Evolutionary conservation across 2,888 invertebrate species (phyloP).

Genomic region (Eupithecia dodoneata): DNA sequence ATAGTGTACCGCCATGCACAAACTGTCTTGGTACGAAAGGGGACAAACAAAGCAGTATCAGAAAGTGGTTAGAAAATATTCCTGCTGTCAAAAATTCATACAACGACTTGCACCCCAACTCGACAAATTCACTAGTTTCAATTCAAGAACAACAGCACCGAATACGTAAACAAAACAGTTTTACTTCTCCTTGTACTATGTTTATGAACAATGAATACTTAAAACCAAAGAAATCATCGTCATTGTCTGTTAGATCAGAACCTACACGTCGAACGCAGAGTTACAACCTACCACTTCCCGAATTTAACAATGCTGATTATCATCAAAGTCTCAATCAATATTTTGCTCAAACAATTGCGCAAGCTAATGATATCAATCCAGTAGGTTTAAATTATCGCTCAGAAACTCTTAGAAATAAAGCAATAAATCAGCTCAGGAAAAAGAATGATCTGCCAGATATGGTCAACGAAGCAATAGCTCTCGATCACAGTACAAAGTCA

Average conservation of each 20-base stretch:
- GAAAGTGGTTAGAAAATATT: conserved; percentile 90
- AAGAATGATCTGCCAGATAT: conserved; percentile 84
- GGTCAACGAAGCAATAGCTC: conserved; percentile 87
- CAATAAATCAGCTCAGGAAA: conserved; percentile 59
- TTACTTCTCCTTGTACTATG: conserved; percentile 61
- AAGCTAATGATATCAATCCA: conserved; percentile 66
- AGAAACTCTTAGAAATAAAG: conserved; percentile 58
- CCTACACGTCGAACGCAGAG: conserved; percentile 62
- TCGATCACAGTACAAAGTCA: conserved; percentile 76
- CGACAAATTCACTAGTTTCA: conserved; percentile 68
- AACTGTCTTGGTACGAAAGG: conserved; percentile 84
- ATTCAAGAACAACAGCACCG: conserved; percentile 64
- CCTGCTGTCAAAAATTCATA: conserved; percentile 76
- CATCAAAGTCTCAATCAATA: conserved; percentile 56
- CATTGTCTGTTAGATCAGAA: conserved; percentile 77
- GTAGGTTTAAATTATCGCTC: conserved; percentile 60
- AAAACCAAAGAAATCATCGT: conserved; percentile 62
- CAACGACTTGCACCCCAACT: conserved; percentile 58
- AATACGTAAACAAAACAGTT: conserved; percentile 72
- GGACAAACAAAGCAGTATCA: conserved; percentile 89
- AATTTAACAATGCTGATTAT: conserved; percentile 60
- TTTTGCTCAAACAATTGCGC: conserved; percentile 65
- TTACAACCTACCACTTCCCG: conserved; percentile 75
- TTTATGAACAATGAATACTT: conserved; percentile 59
- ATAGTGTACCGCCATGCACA: conserved; percentile 77